Percentiles rank a stretch among this genome's conserved stretches.
phyloP scores from a whole-genome alignment of 1,140 invertebrate genomes.

The Stenopsyche tienmushanensis region DNA sequence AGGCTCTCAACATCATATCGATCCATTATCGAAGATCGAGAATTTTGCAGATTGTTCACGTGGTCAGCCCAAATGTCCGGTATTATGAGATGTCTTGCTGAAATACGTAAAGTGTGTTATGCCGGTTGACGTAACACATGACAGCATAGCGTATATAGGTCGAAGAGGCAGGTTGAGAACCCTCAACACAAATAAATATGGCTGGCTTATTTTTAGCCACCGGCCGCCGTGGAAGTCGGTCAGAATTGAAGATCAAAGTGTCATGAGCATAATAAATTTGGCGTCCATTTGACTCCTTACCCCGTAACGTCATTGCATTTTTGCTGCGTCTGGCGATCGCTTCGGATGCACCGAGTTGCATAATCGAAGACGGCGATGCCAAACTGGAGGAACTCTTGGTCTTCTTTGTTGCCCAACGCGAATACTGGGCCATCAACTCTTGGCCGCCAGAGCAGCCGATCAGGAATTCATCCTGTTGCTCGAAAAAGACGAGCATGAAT shows the following conservation, averaged over 20 bases:
- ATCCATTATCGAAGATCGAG: no score
- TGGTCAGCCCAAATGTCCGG: no score
- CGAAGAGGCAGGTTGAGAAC: no score
- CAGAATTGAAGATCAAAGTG: conserved; percentile 29
- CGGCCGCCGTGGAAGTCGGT: conserved; percentile 10
- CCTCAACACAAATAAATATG: not conserved
- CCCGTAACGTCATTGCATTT: conserved; percentile 12
- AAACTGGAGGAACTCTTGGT: not conserved
- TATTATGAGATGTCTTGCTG: no score
- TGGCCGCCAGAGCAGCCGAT: not conserved
- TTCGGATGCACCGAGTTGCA: conserved; percentile 13
- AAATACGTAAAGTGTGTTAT: no score
- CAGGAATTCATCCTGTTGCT: no score
- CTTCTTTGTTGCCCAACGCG: not conserved
- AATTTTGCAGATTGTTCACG: no score
- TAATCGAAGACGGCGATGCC: conserved; percentile 4
- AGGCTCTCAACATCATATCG: no score
- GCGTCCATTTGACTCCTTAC: not conserved
- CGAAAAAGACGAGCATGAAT: no score
- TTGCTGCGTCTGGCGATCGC: conserved; percentile 7
- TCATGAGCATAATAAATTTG: conserved; percentile 20
- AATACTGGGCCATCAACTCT: not conserved
- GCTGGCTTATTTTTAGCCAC: not conserved
- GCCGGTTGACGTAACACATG: no score
- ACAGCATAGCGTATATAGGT: no score